These are phyloP conservation scores for Habropoda laboriosa DNA, from an alignment of 1,140 invertebrate genomes.

Conservation along the genomic window DNA sequence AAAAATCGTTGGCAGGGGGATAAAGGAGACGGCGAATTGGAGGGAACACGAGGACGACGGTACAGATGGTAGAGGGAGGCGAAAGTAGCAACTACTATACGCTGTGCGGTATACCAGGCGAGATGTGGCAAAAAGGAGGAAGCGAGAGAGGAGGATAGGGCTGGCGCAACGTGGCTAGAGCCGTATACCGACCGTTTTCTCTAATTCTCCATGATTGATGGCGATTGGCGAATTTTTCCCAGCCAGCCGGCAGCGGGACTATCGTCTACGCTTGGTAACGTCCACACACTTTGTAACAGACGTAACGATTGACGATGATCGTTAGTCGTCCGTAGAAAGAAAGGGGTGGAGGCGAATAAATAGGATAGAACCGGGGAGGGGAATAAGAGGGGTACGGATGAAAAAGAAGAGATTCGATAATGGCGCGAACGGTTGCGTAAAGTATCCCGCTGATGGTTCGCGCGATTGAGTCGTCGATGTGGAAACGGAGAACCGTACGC, in stretches of 20 bases:
- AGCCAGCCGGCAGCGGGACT: conserved; percentile 12
- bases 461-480: conserved; percentile 61
- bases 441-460: conserved; percentile 53
- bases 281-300: conserved; percentile 6
- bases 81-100: background rate
- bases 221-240: conserved; percentile 72
- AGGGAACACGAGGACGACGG: conserved; percentile 9
- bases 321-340: conserved; percentile 45
- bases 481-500: conserved; percentile 44
- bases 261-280: conserved; percentile 12
- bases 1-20: conserved; percentile 30
- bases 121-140: background rate
- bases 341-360: conserved; percentile 20
- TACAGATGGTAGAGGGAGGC: conserved; percentile 18
- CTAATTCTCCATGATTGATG: conserved; percentile 74
- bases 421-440: conserved; percentile 61
- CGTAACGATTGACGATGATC: conserved; percentile 37
- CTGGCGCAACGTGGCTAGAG: background rate
- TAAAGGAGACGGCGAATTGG: conserved; percentile 21
- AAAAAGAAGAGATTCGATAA: conserved; percentile 64
- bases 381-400: background rate
- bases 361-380: background rate
- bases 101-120: background rate
- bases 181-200: conserved; percentile 61
- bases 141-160: background rate